phyloP scores from a whole-genome alignment of 2,797 vertebrate species.

The Saxicola maurus region DNA sequence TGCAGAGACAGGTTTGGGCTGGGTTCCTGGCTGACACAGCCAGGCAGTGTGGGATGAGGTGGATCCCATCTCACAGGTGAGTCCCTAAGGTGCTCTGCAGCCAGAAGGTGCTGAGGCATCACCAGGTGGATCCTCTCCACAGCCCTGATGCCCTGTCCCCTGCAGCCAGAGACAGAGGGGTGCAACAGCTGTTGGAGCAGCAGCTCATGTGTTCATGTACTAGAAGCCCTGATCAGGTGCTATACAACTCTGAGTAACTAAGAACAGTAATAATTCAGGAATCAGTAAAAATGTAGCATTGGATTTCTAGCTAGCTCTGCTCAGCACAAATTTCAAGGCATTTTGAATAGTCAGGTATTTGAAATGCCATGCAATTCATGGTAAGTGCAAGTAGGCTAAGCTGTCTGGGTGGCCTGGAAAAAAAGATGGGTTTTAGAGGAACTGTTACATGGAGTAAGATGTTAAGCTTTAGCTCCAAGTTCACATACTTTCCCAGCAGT shows the following conservation, averaged over 20 bases:
- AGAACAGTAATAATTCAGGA: neutral
- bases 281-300: neutral
- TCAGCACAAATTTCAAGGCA: neutral
- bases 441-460: neutral
- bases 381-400: neutral
- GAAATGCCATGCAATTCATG: neutral
- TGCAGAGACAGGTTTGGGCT: neutral
- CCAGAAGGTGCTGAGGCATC: neutral
- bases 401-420: neutral
- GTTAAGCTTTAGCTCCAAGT: neutral
- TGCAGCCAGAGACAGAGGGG: neutral
- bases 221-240: neutral
- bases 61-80: neutral
- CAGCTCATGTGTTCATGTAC: neutral
- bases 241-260: neutral
- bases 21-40: accelerated
- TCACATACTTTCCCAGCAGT: neutral
- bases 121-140: neutral
- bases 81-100: neutral
- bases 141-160: neutral
- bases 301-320: neutral
- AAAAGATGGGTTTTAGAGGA: neutral
- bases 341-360: neutral
- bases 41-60: neutral
- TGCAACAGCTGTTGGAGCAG: neutral